These are phyloP conservation scores for Agonopterix subpropinquella DNA, from an alignment of 2,888 invertebrate genomes.

Conservation along the genomic window DNA sequence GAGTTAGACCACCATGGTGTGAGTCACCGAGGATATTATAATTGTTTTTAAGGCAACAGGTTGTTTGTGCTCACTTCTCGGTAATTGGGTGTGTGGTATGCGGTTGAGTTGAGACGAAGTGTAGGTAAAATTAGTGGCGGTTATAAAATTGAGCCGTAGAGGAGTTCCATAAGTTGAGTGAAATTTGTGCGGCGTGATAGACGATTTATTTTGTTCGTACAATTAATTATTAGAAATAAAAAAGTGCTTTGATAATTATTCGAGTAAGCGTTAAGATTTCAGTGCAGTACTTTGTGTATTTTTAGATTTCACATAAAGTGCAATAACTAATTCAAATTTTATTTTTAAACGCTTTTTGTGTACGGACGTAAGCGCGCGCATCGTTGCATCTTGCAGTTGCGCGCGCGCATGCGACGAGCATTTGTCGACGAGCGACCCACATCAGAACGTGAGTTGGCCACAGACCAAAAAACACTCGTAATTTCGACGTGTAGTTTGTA, in stretches of 20 bases:
- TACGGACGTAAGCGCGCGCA: not conserved
- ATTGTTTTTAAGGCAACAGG: constrained; percentile 44
- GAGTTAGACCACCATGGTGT: not conserved
- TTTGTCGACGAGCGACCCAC: constrained; percentile 20
- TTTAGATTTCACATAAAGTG: no score
- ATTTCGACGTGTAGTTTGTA: constrained; percentile 18
- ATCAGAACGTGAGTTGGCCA: constrained; percentile 56
- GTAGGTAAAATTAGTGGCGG: constrained; percentile 14
- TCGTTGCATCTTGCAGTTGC: not conserved
- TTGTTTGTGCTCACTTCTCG: constrained; percentile 49
- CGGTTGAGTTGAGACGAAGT: constrained; percentile 30
- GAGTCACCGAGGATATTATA: constrained; percentile 28
- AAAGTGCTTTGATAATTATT: no score
- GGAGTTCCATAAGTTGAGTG: not conserved
- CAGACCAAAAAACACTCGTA: constrained; percentile 49
- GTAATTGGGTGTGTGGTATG: constrained; percentile 40
- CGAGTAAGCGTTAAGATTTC: no score
- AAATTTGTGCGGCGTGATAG: not conserved
- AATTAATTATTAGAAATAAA: not conserved
- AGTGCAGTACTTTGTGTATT: no score
- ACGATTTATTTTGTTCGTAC: not conserved
- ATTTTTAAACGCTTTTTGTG: not conserved
- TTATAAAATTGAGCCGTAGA: constrained; percentile 8
- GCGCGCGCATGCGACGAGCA: constrained; percentile 3
- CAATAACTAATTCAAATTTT: no score